Evolutionary conservation across 2,113 vertebrate species (phyloP), one percentile per base, ranked within the genome.

Genomic region (Echinops telfairi): DNA sequence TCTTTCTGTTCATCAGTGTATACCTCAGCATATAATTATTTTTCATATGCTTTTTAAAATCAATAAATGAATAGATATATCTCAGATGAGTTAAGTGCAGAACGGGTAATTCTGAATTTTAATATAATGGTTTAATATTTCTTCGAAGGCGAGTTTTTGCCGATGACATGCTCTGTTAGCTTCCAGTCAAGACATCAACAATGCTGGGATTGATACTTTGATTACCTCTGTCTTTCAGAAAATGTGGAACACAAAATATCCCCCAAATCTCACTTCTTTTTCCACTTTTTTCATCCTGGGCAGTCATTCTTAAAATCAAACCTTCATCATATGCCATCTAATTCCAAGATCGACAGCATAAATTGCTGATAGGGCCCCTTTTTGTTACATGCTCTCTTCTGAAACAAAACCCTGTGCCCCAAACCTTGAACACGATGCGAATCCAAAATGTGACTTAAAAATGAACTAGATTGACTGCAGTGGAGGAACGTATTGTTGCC

Each of bases 251-350:
- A 93, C 93, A 87, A 97, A 92, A 29, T 78, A 62, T 31, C 11
- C 66, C 23, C 27, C 66, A 95, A 84, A 70, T 73, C 43, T 93
- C 40, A 25, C 57, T 29, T 96, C 60, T 91, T 87, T 83, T 93
- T 19, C 27, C 6, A 92, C 68, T 15, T 79, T 92, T 86, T 88
- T 64, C 11, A 71, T 95, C 27, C 40, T 88, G 58, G 53, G 16
- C 95, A 95, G 78, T 86, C 3, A 80, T 91, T 96, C 85, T 92
- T 94, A 84, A 96, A 97, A 98, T 96, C 90, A 93, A 88, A 93
- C 68, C 64, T 95, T 96, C 40, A 92, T 85, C 90, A 92, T 93
- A 43, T 89, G 83, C 27, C 31, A 85, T 95, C 81, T 85, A 94
- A 79, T 53, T 94, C 95, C 75, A 40, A 95, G 90, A 92, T 78